Conservation (phyloP, 2,888 invertebrate species). For the Liopterus haemorrhoidalis region DNA sequence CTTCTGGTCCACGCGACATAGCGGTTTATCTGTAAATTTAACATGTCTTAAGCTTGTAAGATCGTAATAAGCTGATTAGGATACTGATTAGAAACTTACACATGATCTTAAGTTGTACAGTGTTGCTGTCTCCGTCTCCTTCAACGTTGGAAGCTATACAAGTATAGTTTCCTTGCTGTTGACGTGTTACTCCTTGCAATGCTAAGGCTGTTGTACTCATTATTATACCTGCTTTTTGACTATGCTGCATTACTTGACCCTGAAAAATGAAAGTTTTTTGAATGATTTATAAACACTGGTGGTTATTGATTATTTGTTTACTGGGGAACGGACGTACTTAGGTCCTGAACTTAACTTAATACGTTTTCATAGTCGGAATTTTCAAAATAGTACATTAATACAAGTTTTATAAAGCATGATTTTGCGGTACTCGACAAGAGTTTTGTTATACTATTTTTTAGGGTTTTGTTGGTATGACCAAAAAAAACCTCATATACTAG, state of each 20-base stretch:
- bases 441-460: too few species aligned
- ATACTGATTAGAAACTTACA: slow-evolving; percentile 64
- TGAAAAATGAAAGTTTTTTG: slow-evolving; percentile 43
- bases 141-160: slow-evolving; percentile 88
- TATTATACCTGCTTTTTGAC: slow-evolving; percentile 80
- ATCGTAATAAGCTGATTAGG: too few species aligned
- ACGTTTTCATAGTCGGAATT: too few species aligned
- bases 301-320: too few species aligned
- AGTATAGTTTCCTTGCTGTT: slow-evolving; percentile 80
- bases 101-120: slow-evolving; percentile 78
- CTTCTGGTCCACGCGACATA: slow-evolving; percentile 69
- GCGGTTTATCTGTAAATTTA: slow-evolving; percentile 73
- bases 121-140: slow-evolving; percentile 80
- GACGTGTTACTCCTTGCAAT: slow-evolving; percentile 70
- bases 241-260: slow-evolving; percentile 80
- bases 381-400: too few species aligned
- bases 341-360: too few species aligned
- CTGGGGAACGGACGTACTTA: too few species aligned
- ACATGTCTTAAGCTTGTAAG: too few species aligned
- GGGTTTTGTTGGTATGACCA: too few species aligned
- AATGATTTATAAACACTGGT: slow-evolving; percentile 10
- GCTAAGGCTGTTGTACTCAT: slow-evolving; percentile 78
- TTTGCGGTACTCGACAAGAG: too few species aligned
- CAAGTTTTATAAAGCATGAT: too few species aligned
- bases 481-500: too few species aligned